Evolutionary conservation across 2,797 vertebrate species (phyloP).

Genomic region (Tapirus indicus): DNA sequence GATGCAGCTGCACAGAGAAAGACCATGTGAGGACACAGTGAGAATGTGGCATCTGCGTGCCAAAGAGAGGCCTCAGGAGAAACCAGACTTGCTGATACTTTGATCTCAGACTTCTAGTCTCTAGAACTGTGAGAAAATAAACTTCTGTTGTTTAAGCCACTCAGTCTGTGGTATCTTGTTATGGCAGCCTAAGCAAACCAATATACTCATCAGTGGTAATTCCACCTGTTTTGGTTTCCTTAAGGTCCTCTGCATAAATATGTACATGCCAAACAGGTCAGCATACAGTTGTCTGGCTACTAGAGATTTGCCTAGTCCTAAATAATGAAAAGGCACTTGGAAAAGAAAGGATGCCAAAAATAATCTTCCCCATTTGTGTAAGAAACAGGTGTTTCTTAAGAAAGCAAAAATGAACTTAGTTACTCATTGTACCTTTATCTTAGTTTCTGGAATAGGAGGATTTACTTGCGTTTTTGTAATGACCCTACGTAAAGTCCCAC

Average conservation of each 20-base stretch:
- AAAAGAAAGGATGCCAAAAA: not conserved
- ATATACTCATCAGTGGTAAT: not conserved
- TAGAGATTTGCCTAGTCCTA: not conserved
- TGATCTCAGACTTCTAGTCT: not conserved
- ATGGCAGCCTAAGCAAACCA: not conserved
- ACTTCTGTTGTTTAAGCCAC: not conserved
- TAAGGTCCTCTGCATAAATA: not conserved
- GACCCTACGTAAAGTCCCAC: not conserved
- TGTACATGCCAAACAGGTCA: not conserved
- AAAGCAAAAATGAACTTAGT: not conserved
- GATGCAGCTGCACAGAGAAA: not conserved
- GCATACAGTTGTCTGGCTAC: not conserved
- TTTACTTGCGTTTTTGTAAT: not conserved
- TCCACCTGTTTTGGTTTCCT: not conserved
- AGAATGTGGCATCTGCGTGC: not conserved
- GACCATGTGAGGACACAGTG: fast-evolving
- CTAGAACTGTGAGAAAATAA: not conserved
- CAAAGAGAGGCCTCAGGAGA: not conserved
- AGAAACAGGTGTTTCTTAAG: not conserved
- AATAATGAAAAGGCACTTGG: not conserved
- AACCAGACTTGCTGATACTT: not conserved
- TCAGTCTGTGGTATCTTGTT: not conserved
- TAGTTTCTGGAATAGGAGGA: not conserved
- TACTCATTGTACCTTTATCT: not conserved
- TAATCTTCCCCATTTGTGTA: not conserved